Base-by-base conservation (phyloP, 2,888 invertebrate genomes). In the Drosophila pullipes region DNA sequence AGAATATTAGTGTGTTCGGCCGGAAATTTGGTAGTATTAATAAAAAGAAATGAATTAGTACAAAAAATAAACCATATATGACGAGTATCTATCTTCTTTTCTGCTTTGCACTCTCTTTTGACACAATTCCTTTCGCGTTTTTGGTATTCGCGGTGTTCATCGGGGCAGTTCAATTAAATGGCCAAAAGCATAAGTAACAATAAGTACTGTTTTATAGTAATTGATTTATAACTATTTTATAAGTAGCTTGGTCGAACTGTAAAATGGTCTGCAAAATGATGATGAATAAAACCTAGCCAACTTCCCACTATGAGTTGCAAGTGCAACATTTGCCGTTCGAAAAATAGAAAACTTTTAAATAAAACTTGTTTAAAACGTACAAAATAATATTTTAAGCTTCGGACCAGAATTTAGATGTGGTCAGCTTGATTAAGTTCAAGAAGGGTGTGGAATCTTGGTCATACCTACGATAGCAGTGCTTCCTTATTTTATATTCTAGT, bases 121-220 rank as follows among this genome's bases (percentile, higher is more conserved):
- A 13, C 3, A 0, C 7, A 44, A 11, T n/a, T 16, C 4, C 25
- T 4, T 41, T 25, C 25, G 4, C 3, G 7, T 49, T 28, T 49
- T 18, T 4, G 1, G 35, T 18, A n/a, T 59, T 25, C 18, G 4
- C 7, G 11, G 16, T 25, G 16, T 11, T 47, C 22, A 18, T 35
- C 28, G 25, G 11, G 7, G n/a, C 37, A 55, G 13, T 33, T 59
- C 28, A 47, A 60, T 35, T 49, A 33, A 49, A 35, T 25, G 33
- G 22, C 33, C 31, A 6, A 31, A 59, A 59, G 33, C 59, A 47
- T 47, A 47, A 47, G 18, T 16, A 39, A n/a, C 28, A 49, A 60
- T 50, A 50, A 49, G 33, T n/a, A 28, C 4, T n/a, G 7, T 9
- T n/a, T 5, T 7, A 5, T 3, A n/a, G 9, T 28, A 35, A 59